Evolutionary conservation across 2,797 vertebrate genomes (phyloP), one percentile per base, ranked within the genome.

Genomic region (Ambastaia sidthimunki): DNA sequence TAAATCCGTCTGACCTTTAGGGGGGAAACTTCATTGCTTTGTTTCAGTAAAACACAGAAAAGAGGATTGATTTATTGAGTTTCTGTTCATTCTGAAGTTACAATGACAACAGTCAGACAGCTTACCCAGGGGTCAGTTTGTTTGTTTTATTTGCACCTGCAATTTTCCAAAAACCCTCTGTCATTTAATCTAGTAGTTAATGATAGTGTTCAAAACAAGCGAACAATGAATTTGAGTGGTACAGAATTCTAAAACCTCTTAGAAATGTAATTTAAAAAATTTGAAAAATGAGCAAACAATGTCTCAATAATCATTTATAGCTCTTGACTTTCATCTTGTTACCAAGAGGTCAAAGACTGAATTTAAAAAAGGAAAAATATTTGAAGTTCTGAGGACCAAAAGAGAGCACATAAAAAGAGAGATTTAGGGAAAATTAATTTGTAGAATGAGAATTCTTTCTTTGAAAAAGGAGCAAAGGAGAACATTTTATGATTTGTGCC

Each of bases 381-480:
- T 66, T 41, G 15, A 71, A 57, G 44, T 67, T 77, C 68, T 44
- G 41, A 44, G 34, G 34, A 37, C 34, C 34, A n/a, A 55, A 62
- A 59, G 12, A 54, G n/a, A 57, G 23, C 48, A 71, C 48, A 19
- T 16, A 57, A 19, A 11, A 25, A 54, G 21, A 76, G 52, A 82
- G 60, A 18, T 73, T 70, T 67, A 41, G 13, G 25, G 25, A 71
- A 52, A 68, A 62, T 55, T 60, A 54, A 74, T 78, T 82, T 69
- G 71, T 13, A 63, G 57, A 74, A 63, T 69, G 55, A 75, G 54
- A 50, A 62, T 28, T 50, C n/a, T 74, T 59, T 50, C 71, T 79
- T 82, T 79, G 57, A 78, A 79, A 78, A 25, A 19, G 66, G 71
- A 74, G 74, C 70, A 74, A 74, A 82, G 70, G 3, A 74, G 63